phyloP scores from a whole-genome alignment of 2,888 invertebrate species.

The Pristionchus maxplancki region DNA sequence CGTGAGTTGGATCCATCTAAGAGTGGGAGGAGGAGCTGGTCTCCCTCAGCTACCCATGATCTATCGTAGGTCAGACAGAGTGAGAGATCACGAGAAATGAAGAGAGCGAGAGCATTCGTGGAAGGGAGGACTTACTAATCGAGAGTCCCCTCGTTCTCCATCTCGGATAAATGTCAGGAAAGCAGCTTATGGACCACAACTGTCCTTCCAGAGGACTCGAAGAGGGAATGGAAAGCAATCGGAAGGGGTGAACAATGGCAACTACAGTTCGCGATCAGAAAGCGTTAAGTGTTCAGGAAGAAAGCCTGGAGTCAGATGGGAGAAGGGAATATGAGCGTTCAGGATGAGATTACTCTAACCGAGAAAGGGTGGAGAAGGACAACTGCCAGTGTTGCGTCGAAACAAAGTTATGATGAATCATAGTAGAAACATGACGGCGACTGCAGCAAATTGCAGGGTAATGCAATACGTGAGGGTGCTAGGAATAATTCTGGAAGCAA shows the following conservation, averaged over 20 bases:
- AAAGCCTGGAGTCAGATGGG: not conserved
- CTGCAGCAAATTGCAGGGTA: not conserved
- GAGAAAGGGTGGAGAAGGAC: not conserved
- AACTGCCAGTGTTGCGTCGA: not conserved
- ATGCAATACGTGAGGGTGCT: constrained; percentile 27
- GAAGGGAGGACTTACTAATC: not conserved
- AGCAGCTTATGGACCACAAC: not conserved
- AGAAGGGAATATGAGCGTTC: not conserved
- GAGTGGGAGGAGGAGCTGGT: not conserved
- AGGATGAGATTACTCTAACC: not conserved
- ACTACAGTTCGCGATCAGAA: not conserved
- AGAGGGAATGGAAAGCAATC: not conserved
- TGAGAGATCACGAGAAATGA: not conserved
- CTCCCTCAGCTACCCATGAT: no score
- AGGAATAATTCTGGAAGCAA: constrained; percentile 19
- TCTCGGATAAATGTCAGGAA: not conserved
- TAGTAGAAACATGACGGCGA: not conserved
- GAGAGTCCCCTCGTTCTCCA: not conserved
- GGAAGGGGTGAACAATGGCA: not conserved
- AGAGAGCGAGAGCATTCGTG: not conserved
- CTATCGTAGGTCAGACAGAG: not conserved
- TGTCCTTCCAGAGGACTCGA: not conserved
- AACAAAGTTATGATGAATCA: constrained; percentile 1
- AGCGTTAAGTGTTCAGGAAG: not conserved
- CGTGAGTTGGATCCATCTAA: not conserved